Percentiles rank a stretch among this genome's conserved stretches.
phyloP scores from a whole-genome alignment of 2,797 vertebrate species.

The Platalea minor region DNA sequence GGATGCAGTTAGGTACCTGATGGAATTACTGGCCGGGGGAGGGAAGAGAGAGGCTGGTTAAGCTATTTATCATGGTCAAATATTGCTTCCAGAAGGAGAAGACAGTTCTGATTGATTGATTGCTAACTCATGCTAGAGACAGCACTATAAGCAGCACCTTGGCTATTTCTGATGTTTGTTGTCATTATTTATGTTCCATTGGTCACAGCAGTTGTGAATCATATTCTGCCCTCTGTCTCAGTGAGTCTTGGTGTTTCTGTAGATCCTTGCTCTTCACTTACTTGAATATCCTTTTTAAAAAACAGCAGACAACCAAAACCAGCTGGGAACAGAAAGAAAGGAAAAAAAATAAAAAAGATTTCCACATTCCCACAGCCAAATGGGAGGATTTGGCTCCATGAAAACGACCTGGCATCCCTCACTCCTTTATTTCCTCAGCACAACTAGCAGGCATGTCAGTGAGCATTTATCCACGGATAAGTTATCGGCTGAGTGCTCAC shows the following conservation, averaged over 20 bases:
- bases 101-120: neutral
- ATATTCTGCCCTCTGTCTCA: neutral
- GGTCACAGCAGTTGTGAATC: neutral
- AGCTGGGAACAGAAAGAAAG: neutral
- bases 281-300: neutral
- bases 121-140: neutral
- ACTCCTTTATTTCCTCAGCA: neutral
- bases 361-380: neutral
- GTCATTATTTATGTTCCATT: neutral
- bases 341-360: accelerated
- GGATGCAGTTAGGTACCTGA: constrained; percentile 24
- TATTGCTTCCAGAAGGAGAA: neutral
- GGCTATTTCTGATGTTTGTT: neutral
- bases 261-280: neutral
- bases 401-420: neutral
- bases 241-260: neutral
- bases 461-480: neutral
- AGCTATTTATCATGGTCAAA: neutral
- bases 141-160: neutral
- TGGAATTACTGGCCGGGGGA: neutral
- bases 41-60: neutral
- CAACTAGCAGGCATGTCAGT: neutral
- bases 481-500: accelerated
- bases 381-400: neutral
- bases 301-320: neutral